A percentile compares a stretch with the other conserved stretches of the same genome.
phyloP scores from a whole-genome alignment of 2,797 vertebrate genomes.

The Phalloptychus januarius region DNA sequence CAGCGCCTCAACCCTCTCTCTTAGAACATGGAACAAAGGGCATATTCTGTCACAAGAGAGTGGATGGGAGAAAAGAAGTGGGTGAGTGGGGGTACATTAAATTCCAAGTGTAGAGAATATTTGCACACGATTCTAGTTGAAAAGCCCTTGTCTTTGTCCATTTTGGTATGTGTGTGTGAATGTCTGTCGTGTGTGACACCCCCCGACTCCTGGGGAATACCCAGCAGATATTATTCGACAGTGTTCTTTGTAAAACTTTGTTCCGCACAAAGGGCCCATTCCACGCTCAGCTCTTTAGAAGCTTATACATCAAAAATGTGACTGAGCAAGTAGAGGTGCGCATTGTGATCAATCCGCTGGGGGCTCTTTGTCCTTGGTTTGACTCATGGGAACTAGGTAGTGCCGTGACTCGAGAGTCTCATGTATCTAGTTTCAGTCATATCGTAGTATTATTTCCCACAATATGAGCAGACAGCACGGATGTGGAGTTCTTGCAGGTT shows the following conservation, averaged over 20 bases:
- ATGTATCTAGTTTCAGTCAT: conserved; percentile 58
- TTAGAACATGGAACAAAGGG: conserved; percentile 69
- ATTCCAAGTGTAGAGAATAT: conserved; percentile 44
- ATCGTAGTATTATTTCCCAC: conserved; percentile 42
- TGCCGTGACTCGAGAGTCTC: conserved; percentile 47
- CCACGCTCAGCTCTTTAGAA: conserved; percentile 65
- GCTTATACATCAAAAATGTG: conserved; percentile 63
- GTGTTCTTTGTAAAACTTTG: conserved; percentile 66
- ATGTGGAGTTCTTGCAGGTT: conserved; percentile 43
- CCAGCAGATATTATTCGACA: conserved; percentile 60
- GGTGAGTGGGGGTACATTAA: conserved; percentile 35
- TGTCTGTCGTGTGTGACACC: conserved; percentile 40
- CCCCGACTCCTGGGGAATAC: conserved; percentile 60
- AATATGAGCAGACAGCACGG: conserved; percentile 14
- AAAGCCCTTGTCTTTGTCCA: conserved; percentile 28
- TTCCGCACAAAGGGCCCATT: conserved; percentile 67
- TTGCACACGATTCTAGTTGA: conserved; percentile 39
- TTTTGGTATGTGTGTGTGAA: conserved; percentile 29
- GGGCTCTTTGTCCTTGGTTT: conserved; percentile 66
- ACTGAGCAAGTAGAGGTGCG: conserved; percentile 53
- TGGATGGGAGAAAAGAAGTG: conserved; percentile 9
- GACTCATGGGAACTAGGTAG: conserved; percentile 72
- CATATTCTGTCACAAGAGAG: conserved; percentile 67
- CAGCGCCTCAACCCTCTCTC: conserved; percentile 48
- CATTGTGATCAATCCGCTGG: conserved; percentile 51